Evolutionary conservation across 2,113 vertebrate species (phyloP), one percentile per base, ranked within the genome.

Genomic region (Vicugna pacos): DNA sequence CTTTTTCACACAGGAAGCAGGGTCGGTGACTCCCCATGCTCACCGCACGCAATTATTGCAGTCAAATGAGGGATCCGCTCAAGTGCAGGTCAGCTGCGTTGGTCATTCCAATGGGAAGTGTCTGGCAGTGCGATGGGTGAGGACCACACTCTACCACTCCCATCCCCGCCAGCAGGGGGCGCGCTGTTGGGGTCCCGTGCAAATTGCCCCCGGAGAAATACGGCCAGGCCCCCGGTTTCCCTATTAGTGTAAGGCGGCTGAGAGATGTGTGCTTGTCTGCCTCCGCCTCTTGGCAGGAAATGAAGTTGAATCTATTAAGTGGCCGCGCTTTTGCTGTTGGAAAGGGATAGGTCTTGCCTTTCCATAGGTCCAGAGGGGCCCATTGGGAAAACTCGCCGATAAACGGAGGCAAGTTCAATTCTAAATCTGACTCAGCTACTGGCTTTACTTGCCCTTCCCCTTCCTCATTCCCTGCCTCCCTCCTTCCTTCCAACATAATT

Each of bases 91-190:
- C 6, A 32, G 46, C 26, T 35, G 48, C 26, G 16, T 3, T 7
- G 24, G 32, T 17, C 38, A 0, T 42, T 30, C 50, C 32, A 3
- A 3, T 2, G n/a, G 42, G 64, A 58, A 56, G n/a, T 13, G 1
- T 9, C 64, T 38, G n/a, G 6, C 64, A 42, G 26, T 17, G 19
- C 50, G 17, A 42, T 42, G 30, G 69, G 20, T 11, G 42, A 22
- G 13, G 4, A 0, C 50, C 20, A 26, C 30, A 0, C 14, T 13
- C 26, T 4, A 0, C 7, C 4, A 8, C 14, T 13, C 17, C 15
- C 26, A 6, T 42, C 32, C 17, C 3, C 35, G 67, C 42, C 17
- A 6, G 58, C 6, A 13, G 60, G 79, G 5, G 35, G n/a, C 6
- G 4, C 30, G n/a, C 16, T 50, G 19, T 5, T 9, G 26, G 20